phyloP scores from a whole-genome alignment of 1,140 invertebrate species.

The Geopemphigus sp. region DNA sequence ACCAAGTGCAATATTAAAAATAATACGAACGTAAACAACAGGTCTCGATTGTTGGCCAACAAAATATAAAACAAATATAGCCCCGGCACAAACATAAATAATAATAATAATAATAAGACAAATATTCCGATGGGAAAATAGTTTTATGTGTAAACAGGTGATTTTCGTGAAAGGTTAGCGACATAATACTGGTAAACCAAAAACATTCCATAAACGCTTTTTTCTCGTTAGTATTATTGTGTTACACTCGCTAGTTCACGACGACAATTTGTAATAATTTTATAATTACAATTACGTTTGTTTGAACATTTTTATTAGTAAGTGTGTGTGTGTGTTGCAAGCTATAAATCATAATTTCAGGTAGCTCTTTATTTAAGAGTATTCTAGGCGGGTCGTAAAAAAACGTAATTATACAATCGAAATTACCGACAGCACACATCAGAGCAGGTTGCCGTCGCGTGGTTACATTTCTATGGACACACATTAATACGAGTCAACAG shows the following conservation, averaged over 20 bases:
- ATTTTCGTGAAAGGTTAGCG: conserved; percentile 39
- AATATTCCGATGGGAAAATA: conserved; percentile 45
- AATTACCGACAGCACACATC: neutral
- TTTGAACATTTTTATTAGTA: neutral
- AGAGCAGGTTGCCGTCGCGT: neutral
- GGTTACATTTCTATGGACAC: no score
- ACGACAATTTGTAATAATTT: conserved; percentile 4
- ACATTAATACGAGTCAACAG: no score
- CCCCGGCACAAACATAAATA: neutral
- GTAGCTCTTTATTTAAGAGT: neutral
- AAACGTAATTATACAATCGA: neutral
- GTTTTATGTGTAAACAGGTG: conserved; percentile 42
- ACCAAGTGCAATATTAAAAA: conserved; percentile 6
- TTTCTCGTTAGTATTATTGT: conserved; percentile 2
- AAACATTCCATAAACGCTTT: neutral
- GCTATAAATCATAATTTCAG: neutral
- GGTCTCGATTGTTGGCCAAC: neutral
- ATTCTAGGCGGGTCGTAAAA: neutral
- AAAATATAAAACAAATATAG: conserved; percentile 39
- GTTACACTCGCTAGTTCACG: neutral
- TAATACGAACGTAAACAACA: conserved; percentile 15
- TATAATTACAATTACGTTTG: conserved; percentile 4
- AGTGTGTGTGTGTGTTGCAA: neutral
- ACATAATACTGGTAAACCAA: conserved; percentile 18
- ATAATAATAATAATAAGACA: conserved; percentile 28